Evolutionary conservation across 2,113 vertebrate genomes (phyloP), one percentile per base, ranked within the genome.

Genomic region (Conger conger): DNA sequence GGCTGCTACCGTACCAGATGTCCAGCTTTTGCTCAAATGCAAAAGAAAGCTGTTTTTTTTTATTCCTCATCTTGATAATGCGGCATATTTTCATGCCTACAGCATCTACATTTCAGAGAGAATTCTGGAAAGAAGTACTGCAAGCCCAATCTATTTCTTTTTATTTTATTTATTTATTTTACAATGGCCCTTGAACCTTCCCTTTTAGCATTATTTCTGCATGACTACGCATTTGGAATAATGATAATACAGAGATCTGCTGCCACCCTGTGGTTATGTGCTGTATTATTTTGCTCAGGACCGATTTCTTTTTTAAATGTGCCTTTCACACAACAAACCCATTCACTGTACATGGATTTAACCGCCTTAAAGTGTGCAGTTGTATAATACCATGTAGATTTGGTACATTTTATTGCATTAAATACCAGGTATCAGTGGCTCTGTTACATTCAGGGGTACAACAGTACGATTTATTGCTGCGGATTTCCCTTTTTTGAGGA

Each of bases 191-290:
- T n/a, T 20, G 57, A 63, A 63, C 4, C n/a, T 73, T 30, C 33
- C n/a, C 63, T 73, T 73, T 73, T 73, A 73, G 63, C 63, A 73
- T 33, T 30, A 33, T 30, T 30, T n/a, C 63, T 73, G 63, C n/a
- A 73, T 1, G n/a, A 33, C 63, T 27, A 33, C 23, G 63, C 11
- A 30, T 73, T 3, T 7, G 23, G 63, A 30, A 13, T 33, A 73
- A 60, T 7, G 1, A 73, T 33, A 33, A 11, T 8, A 73, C 63
- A 73, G 63, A 73, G 63, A 23, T 73, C 4, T 73, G 63, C 63
- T 73, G 63, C 63, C 63, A 73, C n/a, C 63, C n/a, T 30, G 63
- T 73, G 63, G 63, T 73, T 73, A 73, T 73, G 63, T 73, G 23
- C 18, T 0, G 57, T 3, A 63, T 0, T 27, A 8, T 27, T 63